These are phyloP conservation scores for Halichoerus grypus DNA, from an alignment of 2,113 vertebrate species.

Conservation along the genomic window DNA sequence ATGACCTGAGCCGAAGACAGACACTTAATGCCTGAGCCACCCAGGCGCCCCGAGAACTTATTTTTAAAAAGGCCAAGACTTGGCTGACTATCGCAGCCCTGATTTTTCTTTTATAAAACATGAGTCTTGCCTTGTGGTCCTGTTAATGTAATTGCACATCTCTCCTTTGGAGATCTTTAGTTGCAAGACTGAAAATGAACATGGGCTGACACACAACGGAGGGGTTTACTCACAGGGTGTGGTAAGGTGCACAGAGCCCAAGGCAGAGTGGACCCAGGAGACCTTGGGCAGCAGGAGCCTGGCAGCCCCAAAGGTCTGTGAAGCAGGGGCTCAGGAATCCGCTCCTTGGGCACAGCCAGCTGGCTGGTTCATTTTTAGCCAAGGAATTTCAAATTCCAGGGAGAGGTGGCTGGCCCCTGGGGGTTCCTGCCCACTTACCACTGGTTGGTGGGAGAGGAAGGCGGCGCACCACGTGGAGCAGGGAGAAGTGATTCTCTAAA, in stretches of 20 bases:
- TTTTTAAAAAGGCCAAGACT: neutral
- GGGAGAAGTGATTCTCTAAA: too few species aligned
- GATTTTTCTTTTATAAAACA: neutral
- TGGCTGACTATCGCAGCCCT: neutral
- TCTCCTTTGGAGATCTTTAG: neutral
- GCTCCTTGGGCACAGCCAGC: neutral
- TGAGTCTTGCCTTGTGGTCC: neutral
- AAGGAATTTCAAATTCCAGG: neutral
- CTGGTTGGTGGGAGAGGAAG: neutral
- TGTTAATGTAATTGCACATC: neutral
- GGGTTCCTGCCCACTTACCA: neutral
- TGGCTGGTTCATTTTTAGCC: neutral
- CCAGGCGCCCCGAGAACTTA: too few species aligned
- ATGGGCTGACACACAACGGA: rapidly evolving
- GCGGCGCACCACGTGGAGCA: too few species aligned
- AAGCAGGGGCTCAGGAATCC: rapidly evolving
- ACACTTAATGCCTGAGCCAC: too few species aligned
- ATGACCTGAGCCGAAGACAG: too few species aligned
- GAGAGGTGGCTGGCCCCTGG: neutral
- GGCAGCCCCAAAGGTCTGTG: neutral
- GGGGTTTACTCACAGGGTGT: neutral
- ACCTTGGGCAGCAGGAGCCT: neutral
- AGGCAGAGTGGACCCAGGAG: neutral
- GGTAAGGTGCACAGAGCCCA: rapidly evolving
- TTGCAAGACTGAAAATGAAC: neutral